Base-by-base conservation (phyloP, 2,888 invertebrate genomes). In the Ophioninae sp. region DNA sequence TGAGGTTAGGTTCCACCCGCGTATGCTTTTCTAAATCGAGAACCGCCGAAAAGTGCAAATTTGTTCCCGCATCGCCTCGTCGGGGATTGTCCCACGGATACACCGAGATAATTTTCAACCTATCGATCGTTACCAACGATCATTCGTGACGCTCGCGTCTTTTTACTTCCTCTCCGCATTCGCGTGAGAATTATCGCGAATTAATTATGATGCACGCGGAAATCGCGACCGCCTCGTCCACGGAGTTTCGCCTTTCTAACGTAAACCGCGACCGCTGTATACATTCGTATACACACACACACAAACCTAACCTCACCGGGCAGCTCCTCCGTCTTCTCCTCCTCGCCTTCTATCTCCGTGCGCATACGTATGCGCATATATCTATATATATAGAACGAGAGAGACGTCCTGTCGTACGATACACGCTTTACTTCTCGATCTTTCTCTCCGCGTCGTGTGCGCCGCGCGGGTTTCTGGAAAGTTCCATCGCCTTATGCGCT, bases 401-500 rank as follows among this genome's bases (percentile, higher is more conserved):
- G 50, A 23, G 44, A 17, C 30, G 30, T 50, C 13, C 21, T 56
- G 37, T 30, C 21, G 21, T 20, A 62, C 69, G 23, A 44, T 23
- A 85, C 81, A 59, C 70, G 69, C 69, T 83, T 82, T 73, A 65
- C 78, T 70, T 84, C 84, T 83, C 82, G 57, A 87, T 87, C 86
- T 69, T 50, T 82, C 77, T 70, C 78, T 80, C 77, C 80, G 17
- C 75, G 69, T 65, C 64, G 69, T 83, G 70, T 44, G 41, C 75
- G 65, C 68, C 74, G 59, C 50, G 50, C 50, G 50, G 81, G 77
- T 85, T 87, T 89, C 89, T 91, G 90, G 92, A 91, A 92, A 90
- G 87, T 91, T 91, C 92, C 92, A 89, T 85, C 87, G 85, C 72
- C 82, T 79, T 81, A 83, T 57, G 70, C 62, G 62, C 75, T 57